Evolutionary conservation across 2,113 vertebrate genomes (phyloP).

Genomic region (Dasyurus viverrinus): DNA sequence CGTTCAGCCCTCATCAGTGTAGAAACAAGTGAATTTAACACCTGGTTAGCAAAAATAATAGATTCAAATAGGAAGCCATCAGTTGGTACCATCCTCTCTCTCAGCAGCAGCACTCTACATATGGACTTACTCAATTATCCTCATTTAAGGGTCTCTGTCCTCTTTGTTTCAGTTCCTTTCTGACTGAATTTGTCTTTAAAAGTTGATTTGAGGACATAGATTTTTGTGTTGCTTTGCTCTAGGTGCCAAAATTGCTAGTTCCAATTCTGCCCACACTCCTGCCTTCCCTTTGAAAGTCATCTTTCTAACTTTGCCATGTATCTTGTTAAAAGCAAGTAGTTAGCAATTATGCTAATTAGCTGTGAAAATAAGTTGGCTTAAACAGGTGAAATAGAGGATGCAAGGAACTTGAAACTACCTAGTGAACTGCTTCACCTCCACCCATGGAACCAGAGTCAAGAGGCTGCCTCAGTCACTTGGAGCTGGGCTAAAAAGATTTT

Average conservation of each 20-base stretch:
- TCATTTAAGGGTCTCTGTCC: not conserved
- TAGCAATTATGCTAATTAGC: not conserved
- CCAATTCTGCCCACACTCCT: not conserved
- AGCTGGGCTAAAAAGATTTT: slow-evolving; percentile 49
- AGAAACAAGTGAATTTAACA: not conserved
- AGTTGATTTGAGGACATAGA: not conserved
- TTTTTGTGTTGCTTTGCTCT: not conserved
- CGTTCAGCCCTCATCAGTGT: not conserved
- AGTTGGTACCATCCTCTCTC: not conserved
- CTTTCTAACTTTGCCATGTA: slow-evolving; percentile 31
- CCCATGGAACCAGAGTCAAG: not conserved
- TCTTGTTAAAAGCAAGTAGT: not conserved
- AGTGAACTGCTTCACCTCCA: not conserved
- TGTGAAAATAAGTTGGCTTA: not conserved
- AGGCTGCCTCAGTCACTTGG: slow-evolving; percentile 53
- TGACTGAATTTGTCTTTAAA: not conserved
- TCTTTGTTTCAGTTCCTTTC: not conserved
- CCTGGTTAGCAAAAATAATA: not conserved
- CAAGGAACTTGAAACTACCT: not conserved
- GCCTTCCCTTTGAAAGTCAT: slow-evolving; percentile 7
- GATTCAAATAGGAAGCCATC: not conserved
- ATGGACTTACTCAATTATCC: not conserved
- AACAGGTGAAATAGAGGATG: not conserved
- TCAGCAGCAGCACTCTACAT: not conserved
- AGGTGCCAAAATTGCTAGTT: not conserved